Evolutionary conservation across 2,797 vertebrate genomes (phyloP), one percentile per base, ranked within the genome.

Genomic region (Xyrichtys novacula): DNA sequence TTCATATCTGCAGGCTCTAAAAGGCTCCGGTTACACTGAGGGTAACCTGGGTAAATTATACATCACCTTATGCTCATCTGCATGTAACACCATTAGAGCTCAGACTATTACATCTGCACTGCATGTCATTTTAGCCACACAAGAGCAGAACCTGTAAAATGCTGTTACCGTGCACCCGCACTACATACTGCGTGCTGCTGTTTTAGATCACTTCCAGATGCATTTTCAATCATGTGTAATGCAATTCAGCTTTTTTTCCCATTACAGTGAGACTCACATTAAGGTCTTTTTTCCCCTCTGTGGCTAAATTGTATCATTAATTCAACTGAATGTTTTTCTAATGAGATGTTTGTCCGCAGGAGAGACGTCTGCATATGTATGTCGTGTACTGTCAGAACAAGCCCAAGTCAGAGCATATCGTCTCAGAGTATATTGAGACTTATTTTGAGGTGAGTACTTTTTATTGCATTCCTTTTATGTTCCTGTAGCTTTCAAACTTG

Each of bases 361-460:
- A 99, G 90, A 94, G 98, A 85, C 95, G 98, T 78, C 93, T 99
- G 87, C 97, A 99, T 85, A 99, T 99, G 98, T 99, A 99, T 58
- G 98, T 99, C 71, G 97, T 98, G 73, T 99, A 99, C 92, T 99
- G 98, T 93, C 98, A 99, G 87, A 99, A 99, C 93, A 99, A 99
- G 88, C 98, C 98, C 88, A 99, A 98, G 94, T 99, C 98, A 16
- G 98, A 99, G 87, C 96, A 99, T 88, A 98, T 99, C 25, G 98
- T 99, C 78, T 98, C 98, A 1, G 98, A 99, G 87, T 99, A 99
- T 86, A 99, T 99, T 34, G 98, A 99, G 79, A 99, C 96, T 0
- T 99, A 98, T 90, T 99, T 99, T 92, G 98, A 99, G 96, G 98
- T 99, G 91, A 96, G 95, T 89, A n/a, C 5, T 7, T 47, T 32